Evolutionary conservation across 2,113 vertebrate genomes (phyloP).

Genomic region (Neomonachus schauinslandi): DNA sequence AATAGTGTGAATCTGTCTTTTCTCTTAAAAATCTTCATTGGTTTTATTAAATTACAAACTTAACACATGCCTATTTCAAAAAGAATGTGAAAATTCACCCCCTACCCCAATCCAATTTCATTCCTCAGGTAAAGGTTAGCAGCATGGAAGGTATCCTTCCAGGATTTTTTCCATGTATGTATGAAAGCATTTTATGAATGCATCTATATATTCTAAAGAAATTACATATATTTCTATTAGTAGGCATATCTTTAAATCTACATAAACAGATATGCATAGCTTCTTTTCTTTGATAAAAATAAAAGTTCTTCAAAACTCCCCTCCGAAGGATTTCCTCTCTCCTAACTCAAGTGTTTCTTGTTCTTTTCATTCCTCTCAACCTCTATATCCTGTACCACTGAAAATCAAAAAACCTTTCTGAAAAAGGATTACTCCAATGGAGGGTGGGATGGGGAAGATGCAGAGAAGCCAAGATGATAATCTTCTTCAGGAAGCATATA

Average conservation of each 20-base stretch:
- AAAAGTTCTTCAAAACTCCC: background rate
- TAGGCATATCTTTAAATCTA: background rate
- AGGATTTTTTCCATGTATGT: background rate
- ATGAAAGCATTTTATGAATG: background rate
- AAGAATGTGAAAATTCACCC: background rate
- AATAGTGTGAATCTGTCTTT: conserved; percentile 8
- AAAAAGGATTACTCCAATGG: background rate
- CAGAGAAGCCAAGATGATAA: background rate
- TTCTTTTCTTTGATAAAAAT: conserved; percentile 27
- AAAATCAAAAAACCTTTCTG: background rate
- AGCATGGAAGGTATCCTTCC: background rate
- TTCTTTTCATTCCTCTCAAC: background rate
- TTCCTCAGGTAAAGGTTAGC: background rate
- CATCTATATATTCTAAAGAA: background rate
- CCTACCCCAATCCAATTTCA: background rate
- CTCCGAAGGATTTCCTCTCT: background rate
- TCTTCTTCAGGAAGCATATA: background rate
- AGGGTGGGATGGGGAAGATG: background rate
- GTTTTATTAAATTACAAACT: conserved; percentile 38
- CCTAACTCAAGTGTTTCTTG: background rate
- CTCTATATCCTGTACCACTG: background rate
- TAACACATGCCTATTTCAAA: conserved; percentile 10
- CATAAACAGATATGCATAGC: background rate
- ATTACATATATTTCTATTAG: background rate
- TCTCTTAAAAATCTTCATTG: background rate